These are phyloP conservation scores for Listronotus oregonensis DNA, from an alignment of 1,140 invertebrate genomes.

Conservation along the genomic window DNA sequence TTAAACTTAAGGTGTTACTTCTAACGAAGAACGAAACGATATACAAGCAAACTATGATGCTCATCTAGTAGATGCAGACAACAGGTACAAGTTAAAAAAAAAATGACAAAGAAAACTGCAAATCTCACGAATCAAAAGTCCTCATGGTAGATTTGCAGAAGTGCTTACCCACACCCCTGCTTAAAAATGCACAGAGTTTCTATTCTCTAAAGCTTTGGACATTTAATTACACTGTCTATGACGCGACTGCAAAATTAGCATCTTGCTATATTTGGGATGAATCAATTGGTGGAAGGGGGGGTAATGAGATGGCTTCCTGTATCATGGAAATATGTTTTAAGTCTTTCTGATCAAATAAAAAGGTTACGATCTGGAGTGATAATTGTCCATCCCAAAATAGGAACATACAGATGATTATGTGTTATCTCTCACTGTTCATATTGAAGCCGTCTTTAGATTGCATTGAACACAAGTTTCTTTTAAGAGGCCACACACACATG, in stretches of 20 bases:
- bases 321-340: constrained; percentile 8
- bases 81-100: neutral
- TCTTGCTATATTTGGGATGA: constrained; percentile 27
- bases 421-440: too few relatives aligned
- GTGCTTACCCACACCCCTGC: too few relatives aligned
- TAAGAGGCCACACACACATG: constrained; percentile 31
- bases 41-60: neutral
- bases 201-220: too few relatives aligned
- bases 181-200: too few relatives aligned
- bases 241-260: too few relatives aligned
- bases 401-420: too few relatives aligned
- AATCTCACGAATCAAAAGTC: constrained; percentile 18
- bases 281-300: constrained; percentile 18
- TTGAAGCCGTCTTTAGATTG: constrained; percentile 1
- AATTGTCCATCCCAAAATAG: constrained; percentile 8
- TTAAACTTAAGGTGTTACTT: neutral
- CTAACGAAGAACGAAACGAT: neutral
- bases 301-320: constrained; percentile 29
- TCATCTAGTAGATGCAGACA: constrained; percentile 2
- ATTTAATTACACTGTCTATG: neutral
- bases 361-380: constrained; percentile 22
- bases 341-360: neutral
- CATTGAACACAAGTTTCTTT: constrained; percentile 31
- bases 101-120: neutral
- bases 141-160: too few relatives aligned